phyloP scores from a whole-genome alignment of 2,888 invertebrate genomes.

The Crocallis elinguaria region DNA sequence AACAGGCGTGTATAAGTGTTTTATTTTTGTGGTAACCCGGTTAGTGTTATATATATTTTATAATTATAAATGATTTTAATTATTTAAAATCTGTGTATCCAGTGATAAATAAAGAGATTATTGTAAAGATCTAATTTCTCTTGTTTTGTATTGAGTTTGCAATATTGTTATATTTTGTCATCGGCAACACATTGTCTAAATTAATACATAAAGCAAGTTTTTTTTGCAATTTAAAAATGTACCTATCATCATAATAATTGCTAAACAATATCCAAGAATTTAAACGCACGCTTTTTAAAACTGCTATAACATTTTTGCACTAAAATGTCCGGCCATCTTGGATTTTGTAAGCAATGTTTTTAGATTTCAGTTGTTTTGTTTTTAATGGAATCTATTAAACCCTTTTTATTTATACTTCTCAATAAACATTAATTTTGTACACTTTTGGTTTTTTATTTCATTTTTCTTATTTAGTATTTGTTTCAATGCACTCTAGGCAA shows the following conservation, averaged over 20 bases:
- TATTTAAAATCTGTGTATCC: slow-evolving; percentile 19
- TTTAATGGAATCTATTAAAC: slow-evolving; percentile 61
- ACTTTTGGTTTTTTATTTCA: slow-evolving; percentile 55
- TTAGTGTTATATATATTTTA: slow-evolving; percentile 2
- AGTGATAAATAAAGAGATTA: slow-evolving; percentile 28
- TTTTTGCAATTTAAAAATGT: not conserved
- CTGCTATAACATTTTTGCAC: slow-evolving; percentile 10
- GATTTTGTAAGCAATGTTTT: slow-evolving; percentile 22
- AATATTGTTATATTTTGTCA: not conserved
- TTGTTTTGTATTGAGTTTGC: slow-evolving; percentile 4
- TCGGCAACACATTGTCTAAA: not conserved
- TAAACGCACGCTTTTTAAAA: slow-evolving; percentile 11
- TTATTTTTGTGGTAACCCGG: too few species aligned
- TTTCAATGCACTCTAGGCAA: too few species aligned
- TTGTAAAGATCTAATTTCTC: slow-evolving; percentile 1
- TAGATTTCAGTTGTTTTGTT: slow-evolving; percentile 42
- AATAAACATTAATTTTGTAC: slow-evolving; percentile 78
- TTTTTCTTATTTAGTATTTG: slow-evolving; percentile 24
- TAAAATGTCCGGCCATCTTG: slow-evolving; percentile 17
- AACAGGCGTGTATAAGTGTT: too few species aligned
- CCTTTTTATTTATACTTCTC: slow-evolving; percentile 66
- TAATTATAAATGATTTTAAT: slow-evolving; percentile 4
- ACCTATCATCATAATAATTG: too few species aligned
- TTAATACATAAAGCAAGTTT: not conserved
- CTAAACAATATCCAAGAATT: slow-evolving; percentile 6